Evolutionary conservation across 2,113 vertebrate species (phyloP).

Genomic region (Ahaetulla prasina): DNA sequence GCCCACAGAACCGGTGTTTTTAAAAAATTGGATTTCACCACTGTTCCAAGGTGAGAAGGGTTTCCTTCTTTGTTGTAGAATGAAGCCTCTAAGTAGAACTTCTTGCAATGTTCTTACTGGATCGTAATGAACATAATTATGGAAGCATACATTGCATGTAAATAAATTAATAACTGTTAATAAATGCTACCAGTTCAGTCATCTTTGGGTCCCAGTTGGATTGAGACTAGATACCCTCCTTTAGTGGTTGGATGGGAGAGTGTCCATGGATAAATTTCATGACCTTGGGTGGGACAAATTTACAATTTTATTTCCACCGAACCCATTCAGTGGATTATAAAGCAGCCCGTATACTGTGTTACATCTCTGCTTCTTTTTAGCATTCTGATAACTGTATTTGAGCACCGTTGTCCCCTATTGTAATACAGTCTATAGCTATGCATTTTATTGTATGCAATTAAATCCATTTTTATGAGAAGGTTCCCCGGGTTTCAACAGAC

Average conservation of each 20-base stretch:
- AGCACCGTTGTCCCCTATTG: not conserved
- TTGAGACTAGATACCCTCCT: constrained; percentile 59
- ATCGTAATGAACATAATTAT: not conserved
- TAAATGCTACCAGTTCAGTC: constrained; percentile 58
- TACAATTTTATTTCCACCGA: not conserved
- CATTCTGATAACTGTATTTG: not conserved
- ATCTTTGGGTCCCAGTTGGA: constrained; percentile 67
- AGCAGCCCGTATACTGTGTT: not conserved
- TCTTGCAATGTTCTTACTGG: not conserved
- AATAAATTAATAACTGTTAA: constrained; percentile 40
- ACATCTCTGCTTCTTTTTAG: not conserved
- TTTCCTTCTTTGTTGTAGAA: not conserved
- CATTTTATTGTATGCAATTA: not conserved
- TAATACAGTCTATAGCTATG: not conserved
- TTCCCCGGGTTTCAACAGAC: not conserved
- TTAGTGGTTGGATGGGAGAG: not conserved
- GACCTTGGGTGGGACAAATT: not conserved
- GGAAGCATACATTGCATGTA: constrained; percentile 43
- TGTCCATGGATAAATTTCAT: not conserved
- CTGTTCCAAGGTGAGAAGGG: not conserved
- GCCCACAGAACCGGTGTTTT: too few species aligned
- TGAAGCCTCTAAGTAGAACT: not conserved
- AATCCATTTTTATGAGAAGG: not conserved
- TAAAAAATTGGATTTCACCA: too few species aligned
- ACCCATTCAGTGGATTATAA: not conserved